phyloP scores from a whole-genome alignment of 2,888 invertebrate species.

The Drosophila percnosoma region DNA sequence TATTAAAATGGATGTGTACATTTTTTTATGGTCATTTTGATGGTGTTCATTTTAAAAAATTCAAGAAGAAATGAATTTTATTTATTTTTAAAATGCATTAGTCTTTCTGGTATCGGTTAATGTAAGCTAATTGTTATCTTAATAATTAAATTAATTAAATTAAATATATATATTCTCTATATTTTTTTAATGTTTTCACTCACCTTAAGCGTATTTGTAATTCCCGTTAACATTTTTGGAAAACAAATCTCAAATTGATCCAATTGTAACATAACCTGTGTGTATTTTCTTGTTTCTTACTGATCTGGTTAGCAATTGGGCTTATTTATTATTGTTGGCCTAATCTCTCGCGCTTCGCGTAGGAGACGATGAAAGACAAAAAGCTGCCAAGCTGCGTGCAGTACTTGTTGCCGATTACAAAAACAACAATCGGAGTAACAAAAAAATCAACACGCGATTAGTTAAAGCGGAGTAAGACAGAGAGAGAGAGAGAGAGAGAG shows the following conservation, averaged over 20 bases:
- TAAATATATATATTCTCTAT: too few species aligned
- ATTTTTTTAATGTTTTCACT: background rate
- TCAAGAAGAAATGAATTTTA: background rate
- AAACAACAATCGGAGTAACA: conserved; percentile 11
- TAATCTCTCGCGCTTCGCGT: conserved; percentile 50
- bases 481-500: conserved; percentile 9
- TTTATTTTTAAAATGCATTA: background rate
- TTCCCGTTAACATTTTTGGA: conserved; percentile 22
- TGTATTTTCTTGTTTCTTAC: conserved; percentile 20
- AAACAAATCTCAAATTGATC: conserved; percentile 36
- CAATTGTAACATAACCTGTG: conserved; percentile 31
- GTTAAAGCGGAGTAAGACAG: conserved; percentile 40
- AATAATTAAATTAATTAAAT: background rate
- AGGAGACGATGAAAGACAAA: conserved; percentile 43
- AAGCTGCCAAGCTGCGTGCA: conserved; percentile 37
- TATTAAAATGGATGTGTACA: background rate
- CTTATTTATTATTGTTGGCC: conserved; percentile 63
- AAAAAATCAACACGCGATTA: conserved; percentile 55
- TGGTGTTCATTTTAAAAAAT: background rate
- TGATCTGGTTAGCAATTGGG: conserved; percentile 62
- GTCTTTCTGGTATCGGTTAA: background rate
- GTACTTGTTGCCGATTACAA: conserved; percentile 53
- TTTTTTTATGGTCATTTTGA: background rate
- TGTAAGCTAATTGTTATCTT: background rate
- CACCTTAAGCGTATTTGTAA: conserved; percentile 22